Evolutionary conservation across 2,888 invertebrate genomes (phyloP), one percentile per base, ranked within the genome.

Genomic region (Noctua comes): DNA sequence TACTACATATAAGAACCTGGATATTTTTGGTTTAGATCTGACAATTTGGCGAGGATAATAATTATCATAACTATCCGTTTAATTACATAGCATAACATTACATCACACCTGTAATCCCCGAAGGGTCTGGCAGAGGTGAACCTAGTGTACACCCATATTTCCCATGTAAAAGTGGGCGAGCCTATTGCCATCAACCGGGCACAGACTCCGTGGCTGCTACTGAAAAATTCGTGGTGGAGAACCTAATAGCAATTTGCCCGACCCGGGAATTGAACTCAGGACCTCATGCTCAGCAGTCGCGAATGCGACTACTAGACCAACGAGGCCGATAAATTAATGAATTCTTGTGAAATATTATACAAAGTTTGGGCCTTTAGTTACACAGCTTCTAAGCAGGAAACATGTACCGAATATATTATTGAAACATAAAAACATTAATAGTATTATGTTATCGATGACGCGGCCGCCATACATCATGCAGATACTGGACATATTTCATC

Each of bases 401-500:
- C 18, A 59, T n/a, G 54, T 51, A 27, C 31, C 24, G 24, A 59
- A 80, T 69, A 77, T 13, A 77, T 69, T 43, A 82, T 48, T 57
- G 68, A 40, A 36, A 80, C 57, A 43, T 36, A 75, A 54, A 69
- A 65, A 69, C 76, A 66, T 27, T 27, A 36, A n/a, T 21, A 62
- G 43, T 36, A 59, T 36, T 59, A 51, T 46, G 57, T 43, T 51
- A 77, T 77, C 59, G 83, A 68, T 43, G 64, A 68, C 68, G 68
- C 54, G 24, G 27, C 65, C 43, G 8, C 73, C 82, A 76, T 84
- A 73, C 77, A 78, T 77, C 77, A 80, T 21, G 73, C 46, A 70
- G 75, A 78, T 80, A 76, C 62, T 74, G 65, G 48, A 54, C 75
- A 72, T 77, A 68, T 72, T 73, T 76, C 82, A 84, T 73, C 71